A percentile compares a stretch with the other conserved stretches of the same genome.
Evolutionary conservation across 2,888 invertebrate species (phyloP).

Genomic region (Drosophila macrothrix): DNA sequence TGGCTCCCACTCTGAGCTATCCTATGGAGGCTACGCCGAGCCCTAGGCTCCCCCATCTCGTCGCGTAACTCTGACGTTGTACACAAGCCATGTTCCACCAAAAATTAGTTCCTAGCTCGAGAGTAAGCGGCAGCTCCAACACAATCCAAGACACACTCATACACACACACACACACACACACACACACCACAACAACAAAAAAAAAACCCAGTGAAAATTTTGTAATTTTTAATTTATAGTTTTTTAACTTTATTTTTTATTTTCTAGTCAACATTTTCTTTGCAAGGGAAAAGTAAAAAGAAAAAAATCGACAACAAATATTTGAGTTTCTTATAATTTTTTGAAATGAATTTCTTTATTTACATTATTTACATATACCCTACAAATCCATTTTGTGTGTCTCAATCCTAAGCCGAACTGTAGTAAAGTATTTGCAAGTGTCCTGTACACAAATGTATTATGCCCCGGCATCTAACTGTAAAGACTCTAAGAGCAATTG

Average conservation of each 20-base stretch:
- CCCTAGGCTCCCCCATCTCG: slow-evolving; percentile 56
- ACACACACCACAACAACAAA: slow-evolving; percentile 26
- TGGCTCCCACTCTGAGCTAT: slow-evolving; percentile 58
- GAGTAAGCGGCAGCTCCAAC: slow-evolving; percentile 64
- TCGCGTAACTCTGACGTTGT: slow-evolving; percentile 23
- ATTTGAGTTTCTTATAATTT: slow-evolving; percentile 18
- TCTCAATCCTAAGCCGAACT: slow-evolving; percentile 64
- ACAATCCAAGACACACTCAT: slow-evolving; percentile 20
- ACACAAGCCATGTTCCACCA: slow-evolving; percentile 83
- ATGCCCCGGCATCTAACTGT: slow-evolving; percentile 63
- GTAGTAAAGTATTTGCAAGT: slow-evolving; percentile 67
- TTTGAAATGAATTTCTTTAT: slow-evolving; percentile 9
- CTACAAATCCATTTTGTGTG: slow-evolving; percentile 45
- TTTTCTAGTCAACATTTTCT: slow-evolving; percentile 82
- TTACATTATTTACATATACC: slow-evolving; percentile 25
- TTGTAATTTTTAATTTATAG: slow-evolving; percentile 27
- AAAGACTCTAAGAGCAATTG: slow-evolving; percentile 60
- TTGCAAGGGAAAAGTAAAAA: slow-evolving; percentile 63
- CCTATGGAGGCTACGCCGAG: slow-evolving; percentile 74
- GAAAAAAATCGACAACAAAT: slow-evolving; percentile 21
- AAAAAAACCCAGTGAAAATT: slow-evolving; percentile 46
- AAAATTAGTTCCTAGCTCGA: slow-evolving; percentile 85
- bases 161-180: slow-evolving; percentile 10
- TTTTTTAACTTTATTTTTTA: slow-evolving; percentile 47
- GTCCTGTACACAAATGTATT: slow-evolving; percentile 72